A percentile compares a stretch with the other conserved stretches of the same genome.
Evolutionary conservation across 1,140 invertebrate genomes (phyloP).

Genomic region (Augochlora pura): DNA sequence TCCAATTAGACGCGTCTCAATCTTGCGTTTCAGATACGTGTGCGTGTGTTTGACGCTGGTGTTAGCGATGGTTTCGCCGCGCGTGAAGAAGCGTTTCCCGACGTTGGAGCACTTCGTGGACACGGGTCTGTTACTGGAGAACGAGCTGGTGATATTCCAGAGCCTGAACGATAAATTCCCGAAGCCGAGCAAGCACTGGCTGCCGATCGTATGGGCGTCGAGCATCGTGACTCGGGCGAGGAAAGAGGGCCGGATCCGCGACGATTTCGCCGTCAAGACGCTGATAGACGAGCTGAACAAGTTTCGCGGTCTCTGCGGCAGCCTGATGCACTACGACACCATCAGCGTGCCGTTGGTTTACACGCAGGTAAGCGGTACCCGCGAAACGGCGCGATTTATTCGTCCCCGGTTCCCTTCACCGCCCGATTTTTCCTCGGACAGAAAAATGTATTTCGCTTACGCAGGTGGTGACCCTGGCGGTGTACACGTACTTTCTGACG

Average conservation of each 20-base stretch:
- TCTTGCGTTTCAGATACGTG: slow-evolving; percentile 80
- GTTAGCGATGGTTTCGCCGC: slow-evolving; percentile 90
- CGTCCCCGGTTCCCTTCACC: neutral
- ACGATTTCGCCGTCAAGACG: slow-evolving; percentile 95
- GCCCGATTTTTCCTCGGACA: too few species aligned
- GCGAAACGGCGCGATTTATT: too few species aligned
- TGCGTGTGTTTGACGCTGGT: slow-evolving; percentile 92
- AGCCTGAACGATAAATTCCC: slow-evolving; percentile 91
- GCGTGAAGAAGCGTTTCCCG: slow-evolving; percentile 95
- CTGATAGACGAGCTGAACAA: slow-evolving; percentile 94
- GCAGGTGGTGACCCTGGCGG: slow-evolving; percentile 94
- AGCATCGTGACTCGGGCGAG: slow-evolving; percentile 92
- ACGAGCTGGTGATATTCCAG: slow-evolving; percentile 90
- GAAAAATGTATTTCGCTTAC: slow-evolving; percentile 66
- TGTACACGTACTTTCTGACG: slow-evolving; percentile 94
- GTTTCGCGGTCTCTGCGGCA: slow-evolving; percentile 91
- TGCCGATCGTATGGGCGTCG: slow-evolving; percentile 96
- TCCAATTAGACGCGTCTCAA: too few species aligned
- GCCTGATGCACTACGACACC: slow-evolving; percentile 92
- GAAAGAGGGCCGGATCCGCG: slow-evolving; percentile 94
- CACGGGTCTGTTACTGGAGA: slow-evolving; percentile 92
- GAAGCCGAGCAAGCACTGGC: slow-evolving; percentile 95
- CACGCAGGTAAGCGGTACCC: slow-evolving; percentile 84
- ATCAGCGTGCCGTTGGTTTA: slow-evolving; percentile 96
- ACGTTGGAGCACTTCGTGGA: slow-evolving; percentile 93